Percentiles rank a stretch among this genome's conserved stretches.
Conservation (phyloP, 2,888 invertebrate species). For the Dinocampus coccinellae region DNA sequence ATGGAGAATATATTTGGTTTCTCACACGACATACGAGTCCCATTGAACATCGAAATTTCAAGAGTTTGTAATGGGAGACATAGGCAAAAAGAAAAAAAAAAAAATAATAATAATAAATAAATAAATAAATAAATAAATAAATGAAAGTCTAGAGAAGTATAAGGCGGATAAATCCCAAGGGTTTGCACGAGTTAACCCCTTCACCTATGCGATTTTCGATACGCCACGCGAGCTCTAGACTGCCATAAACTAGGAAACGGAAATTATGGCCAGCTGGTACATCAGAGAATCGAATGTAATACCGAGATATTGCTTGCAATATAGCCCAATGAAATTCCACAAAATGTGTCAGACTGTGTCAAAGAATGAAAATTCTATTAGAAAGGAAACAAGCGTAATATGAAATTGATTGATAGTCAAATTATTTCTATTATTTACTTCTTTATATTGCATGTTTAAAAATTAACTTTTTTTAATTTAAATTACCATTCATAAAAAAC, state of each 20-base stretch:
- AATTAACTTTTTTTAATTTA: no score
- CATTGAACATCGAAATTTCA: conserved; percentile 4
- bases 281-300: conserved; percentile 30
- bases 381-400: conserved; percentile 1
- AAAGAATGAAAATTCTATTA: background rate
- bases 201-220: conserved; percentile 32
- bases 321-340: background rate
- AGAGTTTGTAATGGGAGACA: background rate
- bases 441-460: no score
- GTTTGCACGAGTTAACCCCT: conserved; percentile 32
- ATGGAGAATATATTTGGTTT: conserved; percentile 21
- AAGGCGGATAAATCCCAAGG: conserved; percentile 18
- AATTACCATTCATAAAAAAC: no score
- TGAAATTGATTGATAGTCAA: conserved; percentile 1
- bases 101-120: conserved; percentile 5
- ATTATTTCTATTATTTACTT: no score
- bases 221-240: conserved; percentile 18
- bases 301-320: conserved; percentile 16
- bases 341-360: background rate
- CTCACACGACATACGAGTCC: conserved; percentile 26
- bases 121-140: conserved; percentile 6
- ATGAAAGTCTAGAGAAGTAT: conserved; percentile 7
- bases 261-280: conserved; percentile 37
- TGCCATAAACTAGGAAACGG: conserved; percentile 31
- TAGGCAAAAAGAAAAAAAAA: background rate